phyloP scores from a whole-genome alignment of 2,888 invertebrate species.

The Sphaerophoria taeniata region DNA sequence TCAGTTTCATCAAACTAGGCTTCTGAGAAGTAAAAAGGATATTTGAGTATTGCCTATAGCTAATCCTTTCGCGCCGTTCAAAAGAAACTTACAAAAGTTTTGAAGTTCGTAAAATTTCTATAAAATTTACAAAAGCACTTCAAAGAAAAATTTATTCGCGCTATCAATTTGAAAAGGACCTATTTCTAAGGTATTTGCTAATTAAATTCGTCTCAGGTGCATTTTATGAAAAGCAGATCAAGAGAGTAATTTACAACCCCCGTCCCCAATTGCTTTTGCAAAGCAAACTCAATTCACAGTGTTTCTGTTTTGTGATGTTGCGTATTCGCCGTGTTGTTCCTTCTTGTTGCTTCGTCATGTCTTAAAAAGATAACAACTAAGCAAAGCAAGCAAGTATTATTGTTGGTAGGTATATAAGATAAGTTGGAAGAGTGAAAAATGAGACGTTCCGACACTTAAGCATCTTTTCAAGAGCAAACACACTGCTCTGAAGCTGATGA shows the following conservation, averaged over 20 bases:
- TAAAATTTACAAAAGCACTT: slow-evolving; percentile 29
- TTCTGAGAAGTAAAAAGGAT: no score
- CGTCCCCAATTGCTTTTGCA: no score
- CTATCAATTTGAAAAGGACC: slow-evolving; percentile 55
- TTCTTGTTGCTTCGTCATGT: slow-evolving; percentile 1
- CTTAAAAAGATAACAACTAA: slow-evolving; percentile 24
- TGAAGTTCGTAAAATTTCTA: no score
- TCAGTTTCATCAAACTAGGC: no score
- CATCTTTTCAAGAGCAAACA: slow-evolving; percentile 62
- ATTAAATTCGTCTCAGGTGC: slow-evolving; percentile 70
- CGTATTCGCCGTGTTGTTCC: not conserved
- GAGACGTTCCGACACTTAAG: slow-evolving; percentile 71
- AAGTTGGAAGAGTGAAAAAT: slow-evolving; percentile 67
- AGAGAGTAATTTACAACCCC: slow-evolving; percentile 47
- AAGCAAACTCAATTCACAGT: no score
- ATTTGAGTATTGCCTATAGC: no score
- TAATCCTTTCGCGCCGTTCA: no score
- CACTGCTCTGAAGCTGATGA: slow-evolving; percentile 25
- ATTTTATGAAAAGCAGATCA: slow-evolving; percentile 50
- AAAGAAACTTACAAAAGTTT: no score
- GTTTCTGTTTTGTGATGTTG: no score
- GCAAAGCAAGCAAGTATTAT: slow-evolving; percentile 34
- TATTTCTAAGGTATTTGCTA: slow-evolving; percentile 66
- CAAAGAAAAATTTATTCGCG: slow-evolving; percentile 48
- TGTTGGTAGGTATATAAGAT: slow-evolving; percentile 18